A percentile compares a stretch with the other conserved stretches of the same genome.
Conservation (phyloP, 2,888 invertebrate species). For the Aphrophora alni region DNA sequence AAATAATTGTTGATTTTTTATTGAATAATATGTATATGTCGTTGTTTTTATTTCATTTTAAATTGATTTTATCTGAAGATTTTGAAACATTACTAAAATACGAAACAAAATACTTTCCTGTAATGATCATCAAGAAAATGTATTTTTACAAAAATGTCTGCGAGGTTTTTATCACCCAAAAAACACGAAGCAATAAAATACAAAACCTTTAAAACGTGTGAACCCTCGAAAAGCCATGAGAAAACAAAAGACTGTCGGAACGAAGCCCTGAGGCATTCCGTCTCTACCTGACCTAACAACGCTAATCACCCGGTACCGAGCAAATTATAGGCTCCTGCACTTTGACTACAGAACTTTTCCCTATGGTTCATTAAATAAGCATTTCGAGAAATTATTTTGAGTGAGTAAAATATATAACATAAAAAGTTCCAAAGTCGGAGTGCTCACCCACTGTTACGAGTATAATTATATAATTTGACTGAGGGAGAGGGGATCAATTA, state of each 20-base stretch:
- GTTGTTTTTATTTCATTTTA: too few relatives aligned
- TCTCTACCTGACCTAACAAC: not conserved
- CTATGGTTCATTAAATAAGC: not conserved
- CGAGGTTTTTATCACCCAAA: not conserved
- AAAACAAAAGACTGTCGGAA: not conserved
- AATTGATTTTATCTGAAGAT: too few relatives aligned
- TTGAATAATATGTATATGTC: too few relatives aligned
- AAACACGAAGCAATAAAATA: not conserved
- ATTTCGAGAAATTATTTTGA: slow-evolving; percentile 2
- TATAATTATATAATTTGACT: not conserved
- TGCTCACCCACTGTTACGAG: not conserved
- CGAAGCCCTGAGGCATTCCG: not conserved
- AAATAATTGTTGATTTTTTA: too few relatives aligned
- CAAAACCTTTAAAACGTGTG: not conserved
- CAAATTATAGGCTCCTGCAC: slow-evolving; percentile 3
- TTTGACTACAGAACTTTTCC: not conserved
- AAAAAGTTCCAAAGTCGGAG: not conserved
- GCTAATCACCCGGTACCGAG: not conserved
- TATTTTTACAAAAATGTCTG: not conserved
- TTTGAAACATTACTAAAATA: too few relatives aligned
- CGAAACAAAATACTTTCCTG: not conserved
- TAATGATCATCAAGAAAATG: not conserved
- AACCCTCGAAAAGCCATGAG: not conserved
- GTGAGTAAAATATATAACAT: not conserved
- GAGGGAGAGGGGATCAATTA: too few relatives aligned